Evolutionary conservation across 2,113 vertebrate species (phyloP).

Genomic region (Sinosuthora webbiana): DNA sequence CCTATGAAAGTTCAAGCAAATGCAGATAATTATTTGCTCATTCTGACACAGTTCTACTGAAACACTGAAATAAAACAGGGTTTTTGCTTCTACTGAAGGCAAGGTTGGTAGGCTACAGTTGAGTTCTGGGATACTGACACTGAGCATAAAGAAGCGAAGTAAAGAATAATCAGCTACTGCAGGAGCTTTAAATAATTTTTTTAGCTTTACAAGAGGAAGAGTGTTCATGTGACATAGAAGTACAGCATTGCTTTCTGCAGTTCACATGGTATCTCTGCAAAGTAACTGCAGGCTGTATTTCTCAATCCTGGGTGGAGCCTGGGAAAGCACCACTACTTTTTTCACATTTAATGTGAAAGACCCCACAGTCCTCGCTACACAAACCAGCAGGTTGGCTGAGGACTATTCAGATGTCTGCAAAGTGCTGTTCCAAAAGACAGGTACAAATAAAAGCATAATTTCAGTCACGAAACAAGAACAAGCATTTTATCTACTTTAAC

Average conservation of each 20-base stretch:
- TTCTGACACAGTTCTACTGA: not conserved
- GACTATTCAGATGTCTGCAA: not conserved
- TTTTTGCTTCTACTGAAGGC: not conserved
- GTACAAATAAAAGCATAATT: not conserved
- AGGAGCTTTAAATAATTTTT: not conserved
- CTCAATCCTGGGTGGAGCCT: slow-evolving; percentile 31
- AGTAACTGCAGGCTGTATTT: slow-evolving; percentile 24
- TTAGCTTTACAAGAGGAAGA: slow-evolving; percentile 48
- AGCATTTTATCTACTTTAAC: not conserved
- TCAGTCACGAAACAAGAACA: not conserved
- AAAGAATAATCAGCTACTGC: not conserved
- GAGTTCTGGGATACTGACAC: not conserved
- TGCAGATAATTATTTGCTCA: not conserved
- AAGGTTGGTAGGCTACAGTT: not conserved
- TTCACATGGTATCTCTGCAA: slow-evolving; percentile 42
- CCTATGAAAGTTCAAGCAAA: not conserved
- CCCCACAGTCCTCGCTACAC: not conserved
- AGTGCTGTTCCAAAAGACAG: not conserved
- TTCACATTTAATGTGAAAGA: not conserved
- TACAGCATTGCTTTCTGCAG: not conserved
- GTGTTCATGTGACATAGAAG: slow-evolving; percentile 41
- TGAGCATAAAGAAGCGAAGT: not conserved
- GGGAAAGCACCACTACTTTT: slow-evolving; percentile 46
- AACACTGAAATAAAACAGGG: not conserved
- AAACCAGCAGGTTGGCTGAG: not conserved